Evolutionary conservation across 2,888 invertebrate species (phyloP), one percentile per base, ranked within the genome.

Genomic region (Tineola bisselliella): DNA sequence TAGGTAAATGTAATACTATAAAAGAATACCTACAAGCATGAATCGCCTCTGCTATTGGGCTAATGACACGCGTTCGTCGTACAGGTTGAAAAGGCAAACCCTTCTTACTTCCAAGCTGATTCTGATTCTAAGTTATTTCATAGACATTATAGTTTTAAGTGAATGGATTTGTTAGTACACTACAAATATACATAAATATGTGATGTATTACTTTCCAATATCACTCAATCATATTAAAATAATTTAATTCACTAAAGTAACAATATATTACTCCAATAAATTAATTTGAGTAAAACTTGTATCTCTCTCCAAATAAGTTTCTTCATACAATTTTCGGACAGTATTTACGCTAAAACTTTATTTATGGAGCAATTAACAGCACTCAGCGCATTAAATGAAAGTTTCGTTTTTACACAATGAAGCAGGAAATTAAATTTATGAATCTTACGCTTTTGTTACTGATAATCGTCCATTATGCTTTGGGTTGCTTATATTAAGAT

Each of bases 351-450:
- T 60, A 60, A 61, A 65, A 66, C 65, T 65, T 67, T 68, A 68
- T 68, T 70, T 70, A 69, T 67, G 63, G 65, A 62, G 68, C 67
- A 67, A 69, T 69, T 69, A 69, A 65, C 63, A 65, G 65, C 64
- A 66, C 67, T 68, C 64, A 66, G 65, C 61, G 62, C 62, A 64
- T 66, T 65, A 66, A 65, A 63, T 65, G 63, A 64, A 64, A 38
- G 38, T 38, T 38, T 38, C 38, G 38, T 38, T 38, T 38, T 38
- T 38, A 10, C 38, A 38, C 38, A 38, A 38, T 38, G 38, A 38
- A 38, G n/a, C 38, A 38, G 38, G 38, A 38, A 38, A 38, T 38
- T 38, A 38, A 38, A 38, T 38, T 38, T 38, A n/a, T 38, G 38
- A 38, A 38, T 38, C 38, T 38, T 38, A 12, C 38, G 38, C 38